Evolutionary conservation across 2,113 vertebrate genomes (phyloP).

Genomic region (Electrona antarctica): DNA sequence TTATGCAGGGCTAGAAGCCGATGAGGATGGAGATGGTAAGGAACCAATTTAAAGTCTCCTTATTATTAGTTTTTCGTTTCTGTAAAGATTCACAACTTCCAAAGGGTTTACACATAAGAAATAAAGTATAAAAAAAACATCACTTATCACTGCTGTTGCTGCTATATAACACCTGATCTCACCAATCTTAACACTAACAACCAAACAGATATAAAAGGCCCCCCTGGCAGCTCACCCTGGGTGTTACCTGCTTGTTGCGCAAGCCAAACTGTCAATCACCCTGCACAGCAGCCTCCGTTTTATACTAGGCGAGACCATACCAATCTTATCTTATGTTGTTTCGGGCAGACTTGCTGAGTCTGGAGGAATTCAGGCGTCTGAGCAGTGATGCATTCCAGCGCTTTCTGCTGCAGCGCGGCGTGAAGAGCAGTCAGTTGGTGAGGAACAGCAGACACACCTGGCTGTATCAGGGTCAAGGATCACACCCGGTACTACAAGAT

Average conservation of each 20-base stretch:
- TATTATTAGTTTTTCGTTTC: not conserved
- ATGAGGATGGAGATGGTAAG: constrained; percentile 88
- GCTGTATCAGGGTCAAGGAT: constrained; percentile 96
- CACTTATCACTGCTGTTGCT: too few relatives aligned
- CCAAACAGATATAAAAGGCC: too few relatives aligned
- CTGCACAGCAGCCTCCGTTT: too few relatives aligned
- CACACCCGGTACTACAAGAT: constrained; percentile 90
- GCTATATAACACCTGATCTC: too few relatives aligned
- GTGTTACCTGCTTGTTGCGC: too few relatives aligned
- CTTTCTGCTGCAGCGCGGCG: constrained; percentile 87
- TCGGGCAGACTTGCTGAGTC: constrained; percentile 86
- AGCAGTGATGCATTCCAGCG: constrained; percentile 93
- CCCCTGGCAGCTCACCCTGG: too few relatives aligned
- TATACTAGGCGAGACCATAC: too few relatives aligned
- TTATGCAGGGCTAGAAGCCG: constrained; percentile 91
- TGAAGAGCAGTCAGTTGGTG: constrained; percentile 91
- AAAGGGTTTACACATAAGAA: not conserved
- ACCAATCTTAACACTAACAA: too few relatives aligned
- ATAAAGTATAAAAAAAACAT: too few relatives aligned
- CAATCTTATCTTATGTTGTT: constrained; percentile 21
- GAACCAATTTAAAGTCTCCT: not conserved
- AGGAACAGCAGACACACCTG: constrained; percentile 97
- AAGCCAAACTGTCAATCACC: too few relatives aligned
- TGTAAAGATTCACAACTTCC: not conserved
- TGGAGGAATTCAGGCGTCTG: constrained; percentile 91